These are phyloP conservation scores for Rotaria magnacalcarata DNA, from an alignment of 2,888 invertebrate genomes.

Conservation along the genomic window DNA sequence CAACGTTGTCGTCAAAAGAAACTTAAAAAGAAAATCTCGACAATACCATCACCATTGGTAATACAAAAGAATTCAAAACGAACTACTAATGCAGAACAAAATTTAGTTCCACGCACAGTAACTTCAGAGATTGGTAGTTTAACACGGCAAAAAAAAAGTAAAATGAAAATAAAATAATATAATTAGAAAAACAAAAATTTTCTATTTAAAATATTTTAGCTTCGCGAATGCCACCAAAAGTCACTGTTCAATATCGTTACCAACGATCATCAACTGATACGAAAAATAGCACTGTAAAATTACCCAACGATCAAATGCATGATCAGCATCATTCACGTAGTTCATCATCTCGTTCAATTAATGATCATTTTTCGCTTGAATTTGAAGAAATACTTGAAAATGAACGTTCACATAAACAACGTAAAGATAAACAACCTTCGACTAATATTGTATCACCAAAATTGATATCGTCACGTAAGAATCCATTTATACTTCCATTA, in stretches of 20 bases:
- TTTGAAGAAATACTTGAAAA: conserved; percentile 30
- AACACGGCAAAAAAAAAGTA: neutral
- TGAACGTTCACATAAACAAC: neutral
- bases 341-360: neutral
- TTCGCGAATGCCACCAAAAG: neutral
- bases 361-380: conserved; percentile 22
- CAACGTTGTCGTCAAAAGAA: neutral
- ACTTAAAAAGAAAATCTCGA: neutral
- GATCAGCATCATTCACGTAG: neutral
- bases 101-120: neutral
- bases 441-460: neutral
- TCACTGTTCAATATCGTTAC: neutral
- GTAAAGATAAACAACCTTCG: neutral
- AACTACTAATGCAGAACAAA: neutral
- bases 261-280: neutral
- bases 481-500: conserved; percentile 27
- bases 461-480: neutral
- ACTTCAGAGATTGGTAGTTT: neutral
- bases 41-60: neutral
- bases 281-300: neutral
- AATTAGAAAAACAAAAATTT: neutral
- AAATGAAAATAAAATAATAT: neutral
- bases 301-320: neutral
- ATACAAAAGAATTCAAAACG: neutral
- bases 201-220: neutral